Base-by-base conservation (phyloP, 2,888 invertebrate genomes). In the Strigamia crassipes region DNA sequence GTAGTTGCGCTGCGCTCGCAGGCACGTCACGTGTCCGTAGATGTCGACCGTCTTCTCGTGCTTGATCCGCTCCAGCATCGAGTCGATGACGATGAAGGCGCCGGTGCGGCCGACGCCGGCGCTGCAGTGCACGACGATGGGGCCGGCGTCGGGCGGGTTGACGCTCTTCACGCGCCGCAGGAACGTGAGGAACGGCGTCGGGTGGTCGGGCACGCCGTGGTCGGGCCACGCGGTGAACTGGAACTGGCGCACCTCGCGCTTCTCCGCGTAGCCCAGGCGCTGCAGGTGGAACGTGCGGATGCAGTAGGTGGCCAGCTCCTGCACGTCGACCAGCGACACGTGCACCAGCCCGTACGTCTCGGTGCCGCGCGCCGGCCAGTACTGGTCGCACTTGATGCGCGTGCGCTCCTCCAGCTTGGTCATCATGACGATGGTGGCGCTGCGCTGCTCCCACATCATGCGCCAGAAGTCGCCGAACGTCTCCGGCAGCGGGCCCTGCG, bases 151-250 rank as follows among this genome's bases (percentile, higher is more conserved):
- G 5, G 93, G 91, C 0, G 96, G 95, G 87, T 97, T 97, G 85
- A 97, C 89, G 83, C 94, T 93, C 84, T 95, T 93, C 18, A 99
- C 97, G 83, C 99, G 92, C 81, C 96, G 92, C 86, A 99, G 90
- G 90, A 99, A 99, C 89, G 98, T 96, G 84, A 99, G 90, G 90
- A 99, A 97, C 0, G 99, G 99, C 0, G 99, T 99, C 0, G 99
- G 98, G 89, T 99, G 97, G 88, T 99, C 99, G 1, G 99, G 99
- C 3, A 99, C 99, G 1, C 91, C 99, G 87, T 99, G 99, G 89
- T 99, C 99, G 0, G 99, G 99, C 99, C 99, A 99, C 5, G 99
- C 99, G 0, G 99, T 99, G 87, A 99, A 99, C 89, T 99, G 99
- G 85, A 99, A 90, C 88, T 99, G 99, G 86, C 97, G 95, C 81